Evolutionary conservation across 2,797 vertebrate genomes (phyloP).

Genomic region (Sebastes hubbsi): DNA sequence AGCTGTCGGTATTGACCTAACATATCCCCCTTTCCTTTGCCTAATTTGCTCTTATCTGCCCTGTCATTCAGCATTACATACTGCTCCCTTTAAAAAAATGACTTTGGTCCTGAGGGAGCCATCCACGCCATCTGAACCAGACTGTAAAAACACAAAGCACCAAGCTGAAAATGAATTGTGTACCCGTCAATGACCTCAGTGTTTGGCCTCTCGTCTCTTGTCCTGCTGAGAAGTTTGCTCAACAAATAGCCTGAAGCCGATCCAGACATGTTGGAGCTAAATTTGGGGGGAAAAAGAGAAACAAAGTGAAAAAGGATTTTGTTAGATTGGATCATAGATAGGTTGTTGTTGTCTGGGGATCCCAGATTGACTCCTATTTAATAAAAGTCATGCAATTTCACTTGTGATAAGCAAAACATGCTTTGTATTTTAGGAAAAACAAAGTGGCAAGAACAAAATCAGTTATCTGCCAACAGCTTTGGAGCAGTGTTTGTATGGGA

Average conservation of each 20-base stretch:
- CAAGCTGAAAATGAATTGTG: constrained; percentile 39
- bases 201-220: constrained; percentile 41
- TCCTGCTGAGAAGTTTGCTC: constrained; percentile 40
- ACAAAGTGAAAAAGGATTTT: constrained; percentile 8
- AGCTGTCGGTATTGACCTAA: neutral
- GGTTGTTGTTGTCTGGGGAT: constrained; percentile 36
- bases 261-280: constrained; percentile 35
- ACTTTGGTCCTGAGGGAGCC: constrained; percentile 21
- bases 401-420: constrained; percentile 11
- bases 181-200: constrained; percentile 44
- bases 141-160: constrained; percentile 51
- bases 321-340: constrained; percentile 8
- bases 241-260: constrained; percentile 40
- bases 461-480: constrained; percentile 25
- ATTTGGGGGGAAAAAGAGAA: neutral
- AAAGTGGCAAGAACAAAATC: constrained; percentile 12
- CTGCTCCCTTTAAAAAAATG: neutral
- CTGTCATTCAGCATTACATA: constrained; percentile 15
- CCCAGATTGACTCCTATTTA: neutral
- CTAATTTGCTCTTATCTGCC: constrained; percentile 25
- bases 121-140: constrained; percentile 40
- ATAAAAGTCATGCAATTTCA: constrained; percentile 24
- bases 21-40: neutral
- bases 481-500: constrained; percentile 24
- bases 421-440: constrained; percentile 32